A percentile compares a stretch with the other conserved stretches of the same genome.
These are phyloP conservation scores for Cydia splendana DNA, from an alignment of 1,140 invertebrate genomes.

Conservation along the genomic window DNA sequence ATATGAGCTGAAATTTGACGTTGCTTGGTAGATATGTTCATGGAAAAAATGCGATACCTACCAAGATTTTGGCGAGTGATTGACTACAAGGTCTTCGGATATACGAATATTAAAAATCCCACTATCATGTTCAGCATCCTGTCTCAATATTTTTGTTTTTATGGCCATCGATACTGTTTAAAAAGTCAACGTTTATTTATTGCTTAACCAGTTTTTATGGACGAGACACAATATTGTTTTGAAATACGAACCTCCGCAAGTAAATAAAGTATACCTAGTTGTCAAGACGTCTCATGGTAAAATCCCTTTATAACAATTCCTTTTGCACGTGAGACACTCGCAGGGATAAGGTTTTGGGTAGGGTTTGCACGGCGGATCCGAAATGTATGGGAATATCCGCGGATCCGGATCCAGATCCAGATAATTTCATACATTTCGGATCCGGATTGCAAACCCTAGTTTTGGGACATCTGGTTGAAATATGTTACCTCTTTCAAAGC, in stretches of 20 bases:
- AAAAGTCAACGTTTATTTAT: conserved; percentile 24
- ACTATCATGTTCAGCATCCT: not conserved
- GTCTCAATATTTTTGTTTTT: conserved; percentile 26
- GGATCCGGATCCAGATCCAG: too few species aligned
- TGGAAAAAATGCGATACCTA: not conserved
- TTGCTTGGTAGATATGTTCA: not conserved
- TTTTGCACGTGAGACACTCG: conserved; percentile 19
- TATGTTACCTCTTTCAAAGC: conserved; percentile 15
- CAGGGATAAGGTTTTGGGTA: conserved; percentile 1
- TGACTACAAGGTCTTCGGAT: conserved; percentile 27
- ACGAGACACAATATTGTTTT: conserved; percentile 17
- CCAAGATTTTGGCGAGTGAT: conserved; percentile 13
- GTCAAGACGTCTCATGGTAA: not conserved
- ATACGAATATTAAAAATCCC: conserved; percentile 6
- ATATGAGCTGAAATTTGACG: not conserved
- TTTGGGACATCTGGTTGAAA: conserved; percentile 8
- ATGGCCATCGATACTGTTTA: conserved; percentile 17
- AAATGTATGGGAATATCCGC: too few species aligned
- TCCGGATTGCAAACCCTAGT: too few species aligned
- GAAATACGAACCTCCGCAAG: conserved; percentile 12
- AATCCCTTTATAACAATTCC: not conserved
- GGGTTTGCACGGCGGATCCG: too few species aligned
- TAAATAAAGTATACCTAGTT: conserved; percentile 9
- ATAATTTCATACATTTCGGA: too few species aligned
- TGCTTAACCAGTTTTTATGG: conserved; percentile 29